Evolutionary conservation across 2,797 vertebrate genomes (phyloP).

Genomic region (Gymnodraco acuticeps): DNA sequence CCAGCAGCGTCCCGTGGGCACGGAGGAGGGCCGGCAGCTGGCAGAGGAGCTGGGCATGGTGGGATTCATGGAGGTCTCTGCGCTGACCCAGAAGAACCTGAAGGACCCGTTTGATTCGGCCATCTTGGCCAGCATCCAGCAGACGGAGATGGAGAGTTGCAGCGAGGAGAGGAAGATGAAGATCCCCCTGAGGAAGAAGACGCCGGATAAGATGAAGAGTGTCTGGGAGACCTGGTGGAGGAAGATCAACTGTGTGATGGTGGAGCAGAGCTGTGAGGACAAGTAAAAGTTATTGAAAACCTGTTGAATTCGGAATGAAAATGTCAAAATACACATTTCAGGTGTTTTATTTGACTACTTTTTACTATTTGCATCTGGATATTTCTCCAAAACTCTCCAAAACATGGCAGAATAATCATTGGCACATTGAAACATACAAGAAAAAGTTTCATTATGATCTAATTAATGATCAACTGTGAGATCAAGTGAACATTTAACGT

Average conservation of each 20-base stretch:
- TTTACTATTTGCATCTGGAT: no score
- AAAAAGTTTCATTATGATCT: no score
- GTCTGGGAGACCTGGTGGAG: slow-evolving; percentile 81
- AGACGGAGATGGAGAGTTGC: slow-evolving; percentile 37
- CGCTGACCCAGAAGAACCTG: slow-evolving; percentile 84
- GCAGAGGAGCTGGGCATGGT: slow-evolving; percentile 87
- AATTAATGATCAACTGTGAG: slow-evolving; percentile 30
- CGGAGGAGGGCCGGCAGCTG: slow-evolving; percentile 86
- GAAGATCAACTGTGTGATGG: slow-evolving; percentile 82
- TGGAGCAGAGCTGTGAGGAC: slow-evolving; percentile 68
- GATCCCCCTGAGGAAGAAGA: slow-evolving; percentile 71
- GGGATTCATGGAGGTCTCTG: slow-evolving; percentile 78
- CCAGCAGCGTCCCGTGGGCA: slow-evolving; percentile 87
- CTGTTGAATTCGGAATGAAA: not conserved
- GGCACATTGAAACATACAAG: no score
- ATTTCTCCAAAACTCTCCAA: no score
- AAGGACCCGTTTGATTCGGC: slow-evolving; percentile 82
- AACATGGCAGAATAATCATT: no score
- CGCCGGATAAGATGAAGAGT: slow-evolving; percentile 77
- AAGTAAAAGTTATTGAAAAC: slow-evolving; percentile 44
- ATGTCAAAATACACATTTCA: no score
- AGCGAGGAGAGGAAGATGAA: slow-evolving; percentile 41
- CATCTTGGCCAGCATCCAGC: slow-evolving; percentile 77
- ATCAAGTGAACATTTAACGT: slow-evolving; percentile 47
- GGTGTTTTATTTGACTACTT: no score